A percentile compares a stretch with the other conserved stretches of the same genome.
phyloP scores from a whole-genome alignment of 2,113 vertebrate species.

The Daphoenositta chrysoptera region DNA sequence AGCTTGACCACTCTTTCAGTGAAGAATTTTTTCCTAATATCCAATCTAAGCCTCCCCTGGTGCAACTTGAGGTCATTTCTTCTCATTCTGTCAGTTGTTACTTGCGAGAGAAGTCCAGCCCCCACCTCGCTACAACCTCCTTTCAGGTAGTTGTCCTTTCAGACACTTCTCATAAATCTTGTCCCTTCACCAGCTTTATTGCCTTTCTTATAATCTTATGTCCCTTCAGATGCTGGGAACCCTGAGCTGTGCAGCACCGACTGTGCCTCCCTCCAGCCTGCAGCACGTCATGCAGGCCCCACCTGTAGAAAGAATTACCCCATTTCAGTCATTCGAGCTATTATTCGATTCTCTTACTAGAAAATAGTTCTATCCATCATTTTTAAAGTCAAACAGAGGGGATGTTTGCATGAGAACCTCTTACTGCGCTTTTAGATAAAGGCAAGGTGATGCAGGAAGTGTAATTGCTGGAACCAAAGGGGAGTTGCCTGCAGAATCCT shows the following conservation, averaged over 20 bases:
- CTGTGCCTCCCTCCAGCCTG: not conserved
- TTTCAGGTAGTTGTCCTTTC: not conserved
- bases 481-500: not conserved
- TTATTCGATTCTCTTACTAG: not conserved
- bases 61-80: not conserved
- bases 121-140: too few species aligned
- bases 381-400: not conserved
- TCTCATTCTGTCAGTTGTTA: not conserved
- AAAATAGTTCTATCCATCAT: not conserved
- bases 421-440: not conserved
- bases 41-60: not conserved
- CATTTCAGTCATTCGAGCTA: rapidly evolving
- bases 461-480: not conserved
- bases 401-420: not conserved
- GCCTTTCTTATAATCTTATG: not conserved
- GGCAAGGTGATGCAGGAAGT: not conserved
- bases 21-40: not conserved
- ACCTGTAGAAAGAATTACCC: not conserved
- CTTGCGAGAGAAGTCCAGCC: not conserved
- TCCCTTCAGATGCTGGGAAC: not conserved
- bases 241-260: not conserved
- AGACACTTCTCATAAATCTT: not conserved
- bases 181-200: not conserved
- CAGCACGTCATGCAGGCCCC: not conserved
- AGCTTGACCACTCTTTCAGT: not conserved